These are phyloP conservation scores for Climacteris rufus DNA, from an alignment of 2,113 vertebrate species.

Conservation along the genomic window DNA sequence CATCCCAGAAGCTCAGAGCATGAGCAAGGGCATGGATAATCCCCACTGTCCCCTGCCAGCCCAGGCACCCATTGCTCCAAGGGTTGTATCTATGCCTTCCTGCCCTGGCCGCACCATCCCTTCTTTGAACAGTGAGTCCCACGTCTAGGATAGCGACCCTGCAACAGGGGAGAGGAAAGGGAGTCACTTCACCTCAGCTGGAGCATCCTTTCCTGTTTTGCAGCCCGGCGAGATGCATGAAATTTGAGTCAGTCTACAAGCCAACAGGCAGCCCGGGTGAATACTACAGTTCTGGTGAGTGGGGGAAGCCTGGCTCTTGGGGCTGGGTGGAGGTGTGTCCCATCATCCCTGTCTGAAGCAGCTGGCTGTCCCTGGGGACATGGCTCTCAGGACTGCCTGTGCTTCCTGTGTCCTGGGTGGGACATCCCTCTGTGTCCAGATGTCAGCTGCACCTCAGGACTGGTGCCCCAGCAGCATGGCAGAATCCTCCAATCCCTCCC, in stretches of 20 bases:
- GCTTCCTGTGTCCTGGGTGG: background rate
- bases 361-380: background rate
- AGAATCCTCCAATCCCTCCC: rapidly evolving
- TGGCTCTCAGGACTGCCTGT: background rate
- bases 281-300: constrained; percentile 34
- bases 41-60: background rate
- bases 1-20: background rate
- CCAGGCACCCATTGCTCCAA: background rate
- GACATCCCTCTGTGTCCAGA: background rate
- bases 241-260: background rate
- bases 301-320: background rate
- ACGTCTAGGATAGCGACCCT: rapidly evolving
- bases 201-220: background rate
- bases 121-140: background rate
- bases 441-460: background rate
- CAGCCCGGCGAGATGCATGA: background rate
- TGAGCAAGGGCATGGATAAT: background rate
- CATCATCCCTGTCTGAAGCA: background rate
- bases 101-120: background rate
- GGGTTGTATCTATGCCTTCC: background rate
- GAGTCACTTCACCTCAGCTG: background rate
- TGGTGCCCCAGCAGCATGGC: background rate
- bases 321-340: rapidly evolving
- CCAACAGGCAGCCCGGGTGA: background rate
- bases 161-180: background rate